Base-by-base conservation (phyloP, 1,140 invertebrate genomes). In the Samia ricini region DNA sequence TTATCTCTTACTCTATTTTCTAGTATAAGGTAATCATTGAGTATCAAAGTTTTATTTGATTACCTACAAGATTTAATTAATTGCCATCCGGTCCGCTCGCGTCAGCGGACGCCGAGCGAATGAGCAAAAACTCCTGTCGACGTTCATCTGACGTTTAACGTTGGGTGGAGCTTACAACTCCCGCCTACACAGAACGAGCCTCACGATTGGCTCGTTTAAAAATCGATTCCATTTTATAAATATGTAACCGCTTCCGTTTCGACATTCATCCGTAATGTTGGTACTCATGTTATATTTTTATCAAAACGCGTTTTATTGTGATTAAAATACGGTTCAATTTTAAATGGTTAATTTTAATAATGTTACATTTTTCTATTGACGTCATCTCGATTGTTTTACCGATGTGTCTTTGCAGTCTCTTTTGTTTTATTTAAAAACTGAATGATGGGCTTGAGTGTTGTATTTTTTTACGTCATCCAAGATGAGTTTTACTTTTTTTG, bases 181-280 rank as follows among this genome's bases (percentile, higher is more conserved):
- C 79, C 86, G 84, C 82, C 86, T 85, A 79, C 81, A 74, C 61
- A 48, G 69, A 74, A 72, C 72, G 66, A 76, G 81, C 73, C 64
- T 69, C 56, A 66, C 82, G 74, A 89, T 89, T 89, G 86, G 86
- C 79, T 69, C 77, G 73, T 85, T 88, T 88, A 85, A 89, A 89
- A 89, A 89, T 89, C 87, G 87, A 89, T 89, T 87, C 83, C 87
- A 84, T 88, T 89, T 88, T 85, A 87, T 89, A 89, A 89, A 89
- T 89, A 88, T 89, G 87, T 88, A 88, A 86, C 87, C 83, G 78
- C 81, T 88, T 86, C 77, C 74, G 24, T 75, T 79, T 63, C 78
- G 63, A 57, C 58, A 58, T 68, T 36, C 68, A 51, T 83, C 22
- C 23, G 72, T 60, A 56, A 49, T 63, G 72, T 19, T 69, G 15